A percentile compares a stretch with the other conserved stretches of the same genome.
Evolutionary conservation across 2,113 vertebrate species (phyloP).

Genomic region (Pyrgilauda ruficollis): DNA sequence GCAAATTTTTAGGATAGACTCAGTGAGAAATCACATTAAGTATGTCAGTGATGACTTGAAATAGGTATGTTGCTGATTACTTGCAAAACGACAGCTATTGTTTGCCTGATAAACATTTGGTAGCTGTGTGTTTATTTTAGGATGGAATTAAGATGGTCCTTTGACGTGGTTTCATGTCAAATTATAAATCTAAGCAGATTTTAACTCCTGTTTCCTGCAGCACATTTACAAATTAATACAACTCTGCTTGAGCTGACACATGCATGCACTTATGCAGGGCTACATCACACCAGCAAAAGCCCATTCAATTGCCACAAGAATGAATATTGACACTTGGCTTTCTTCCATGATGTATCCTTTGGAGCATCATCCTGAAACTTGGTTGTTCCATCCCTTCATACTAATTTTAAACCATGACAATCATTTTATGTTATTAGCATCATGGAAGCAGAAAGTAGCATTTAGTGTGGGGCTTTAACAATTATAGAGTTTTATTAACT

Average conservation of each 20-base stretch:
- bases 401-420: background rate
- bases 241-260: background rate
- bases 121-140: background rate
- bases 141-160: background rate
- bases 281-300: background rate
- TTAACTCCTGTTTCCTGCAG: background rate
- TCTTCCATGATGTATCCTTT: background rate
- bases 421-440: background rate
- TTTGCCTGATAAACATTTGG: background rate
- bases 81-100: background rate
- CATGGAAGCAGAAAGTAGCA: background rate
- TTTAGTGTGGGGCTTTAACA: background rate
- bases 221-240: background rate
- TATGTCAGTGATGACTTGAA: background rate
- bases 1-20: background rate
- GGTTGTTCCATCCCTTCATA: background rate
- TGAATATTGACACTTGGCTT: background rate
- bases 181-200: background rate
- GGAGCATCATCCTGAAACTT: background rate
- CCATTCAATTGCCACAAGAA: background rate
- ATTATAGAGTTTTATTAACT: background rate
- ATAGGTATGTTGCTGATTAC: background rate
- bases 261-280: background rate
- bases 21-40: background rate
- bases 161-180: background rate